Evolutionary conservation across 2,113 vertebrate species (phyloP), one percentile per base, ranked within the genome.

Genomic region (Prunella fulvescens): DNA sequence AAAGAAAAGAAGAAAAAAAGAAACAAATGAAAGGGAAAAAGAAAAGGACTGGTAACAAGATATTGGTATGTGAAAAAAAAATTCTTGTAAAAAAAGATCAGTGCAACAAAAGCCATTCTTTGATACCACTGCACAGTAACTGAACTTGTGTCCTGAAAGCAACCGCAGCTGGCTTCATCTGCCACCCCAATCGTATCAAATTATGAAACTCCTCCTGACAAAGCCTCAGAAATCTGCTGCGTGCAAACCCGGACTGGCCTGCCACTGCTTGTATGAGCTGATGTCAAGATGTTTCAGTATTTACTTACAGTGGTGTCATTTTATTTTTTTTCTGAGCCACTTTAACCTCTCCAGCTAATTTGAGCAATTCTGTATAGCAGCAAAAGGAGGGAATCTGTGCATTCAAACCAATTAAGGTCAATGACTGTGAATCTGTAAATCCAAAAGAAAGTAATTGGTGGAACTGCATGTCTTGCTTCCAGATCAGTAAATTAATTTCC

Each of bases 41-140:
- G 94, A 92, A 94, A 92, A 95, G 97, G 97, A 98, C 96, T 82
- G 87, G 86, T 93, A 95, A 97, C 95, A 97, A 97, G 96, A 97
- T 97, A 97, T 61, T 98, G 94, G 94, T 98, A 97, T 95, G 88
- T 69, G 95, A 66, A 84, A 96, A 95, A 97, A 97, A 97, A 96
- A 97, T 77, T 97, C 70, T 96, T 97, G 96, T 97, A 96, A 91
- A 97, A 97, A 98, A 83, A 77, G 78, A 95, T 98, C 98, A 97
- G 97, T 97, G 97, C 97, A 98, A 98, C 97, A 99, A 99, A 99
- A 99, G 99, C 99, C 99, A 99, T 99, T 98, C 98, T 98, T 99
- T 99, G 98, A 99, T 98, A 99, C 97, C 98, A 98, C 98, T 99
- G 98, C 99, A 99, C 98, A 99, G 98, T 98, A 96, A 95, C 95